A percentile compares a stretch with the other conserved stretches of the same genome.
Conservation (phyloP, 53 echinoderm and acorn worm genomes). For the Echinometra lucunter region DNA sequence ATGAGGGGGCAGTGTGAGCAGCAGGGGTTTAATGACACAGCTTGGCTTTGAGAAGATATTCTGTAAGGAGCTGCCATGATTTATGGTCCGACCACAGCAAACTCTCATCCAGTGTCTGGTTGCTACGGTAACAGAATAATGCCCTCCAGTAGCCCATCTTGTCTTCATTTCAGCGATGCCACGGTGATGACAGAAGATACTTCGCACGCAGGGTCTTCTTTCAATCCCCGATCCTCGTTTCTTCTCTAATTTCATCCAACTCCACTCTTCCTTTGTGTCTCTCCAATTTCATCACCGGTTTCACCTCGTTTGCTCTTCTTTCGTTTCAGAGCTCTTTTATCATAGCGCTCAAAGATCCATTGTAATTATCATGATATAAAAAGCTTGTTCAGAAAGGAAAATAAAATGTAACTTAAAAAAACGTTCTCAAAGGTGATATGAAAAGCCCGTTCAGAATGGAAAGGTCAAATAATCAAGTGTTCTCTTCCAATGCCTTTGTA, state of each 20-base stretch:
- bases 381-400: background rate
- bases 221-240: conserved; percentile 9
- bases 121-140: conserved; percentile 39
- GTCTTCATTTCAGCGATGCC: conserved; percentile 20
- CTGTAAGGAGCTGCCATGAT: background rate
- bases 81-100: conserved; percentile 15
- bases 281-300: conserved; percentile 41
- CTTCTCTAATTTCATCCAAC: conserved; percentile 44
- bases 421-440: no score
- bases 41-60: background rate
- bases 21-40: background rate
- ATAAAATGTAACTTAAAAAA: no score
- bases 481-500: background rate
- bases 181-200: conserved; percentile 26
- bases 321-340: conserved; percentile 38
- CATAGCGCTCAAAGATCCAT: background rate
- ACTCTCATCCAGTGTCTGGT: conserved; percentile 47
- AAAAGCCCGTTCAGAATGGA: background rate
- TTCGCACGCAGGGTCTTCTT: background rate
- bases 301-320: background rate
- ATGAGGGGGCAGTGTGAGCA: background rate
- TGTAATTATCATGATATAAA: background rate
- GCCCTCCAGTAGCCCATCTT: conserved; percentile 50
- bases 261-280: conserved; percentile 6
- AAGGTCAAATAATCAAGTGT: background rate